A percentile compares a stretch with the other conserved stretches of the same genome.
These are phyloP conservation scores for Podarcis siculus DNA, from an alignment of 2,797 vertebrate genomes.

Conservation along the genomic window DNA sequence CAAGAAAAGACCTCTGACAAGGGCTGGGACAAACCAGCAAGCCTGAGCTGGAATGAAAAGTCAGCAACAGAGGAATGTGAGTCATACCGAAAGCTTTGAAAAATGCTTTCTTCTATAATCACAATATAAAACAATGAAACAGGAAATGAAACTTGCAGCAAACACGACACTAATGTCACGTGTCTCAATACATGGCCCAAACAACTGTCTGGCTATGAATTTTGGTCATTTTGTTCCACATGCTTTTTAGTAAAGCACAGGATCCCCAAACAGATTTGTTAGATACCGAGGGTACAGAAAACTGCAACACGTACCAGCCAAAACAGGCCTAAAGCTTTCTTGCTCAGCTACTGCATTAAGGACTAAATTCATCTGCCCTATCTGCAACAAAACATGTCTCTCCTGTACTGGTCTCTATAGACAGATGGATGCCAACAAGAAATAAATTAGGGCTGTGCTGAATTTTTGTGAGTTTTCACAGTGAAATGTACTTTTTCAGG, in stretches of 20 bases:
- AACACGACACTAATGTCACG: conserved; percentile 34
- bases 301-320: not conserved
- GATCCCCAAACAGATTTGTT: not conserved
- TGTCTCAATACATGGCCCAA: not conserved
- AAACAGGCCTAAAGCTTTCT: conserved; percentile 9
- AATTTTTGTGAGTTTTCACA: not conserved
- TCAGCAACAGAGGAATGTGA: conserved; percentile 67
- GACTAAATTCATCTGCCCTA: not conserved
- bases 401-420: no score
- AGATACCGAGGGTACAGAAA: not conserved
- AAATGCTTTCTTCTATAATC: conserved; percentile 64
- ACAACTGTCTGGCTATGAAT: conserved; percentile 19
- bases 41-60: conserved; percentile 57
- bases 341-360: conserved; percentile 11
- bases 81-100: conserved; percentile 65
- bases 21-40: conserved; percentile 55
- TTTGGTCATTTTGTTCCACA: not conserved
- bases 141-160: conserved; percentile 67
- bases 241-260: conserved; percentile 12
- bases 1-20: conserved; percentile 52
- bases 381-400: no score
- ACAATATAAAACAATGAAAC: conserved; percentile 68
- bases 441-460: not conserved
- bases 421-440: no score
- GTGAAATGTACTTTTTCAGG: not conserved